These are phyloP conservation scores for Branchinecta sandiegonensis DNA, from an alignment of 2,888 invertebrate genomes.

Conservation along the genomic window DNA sequence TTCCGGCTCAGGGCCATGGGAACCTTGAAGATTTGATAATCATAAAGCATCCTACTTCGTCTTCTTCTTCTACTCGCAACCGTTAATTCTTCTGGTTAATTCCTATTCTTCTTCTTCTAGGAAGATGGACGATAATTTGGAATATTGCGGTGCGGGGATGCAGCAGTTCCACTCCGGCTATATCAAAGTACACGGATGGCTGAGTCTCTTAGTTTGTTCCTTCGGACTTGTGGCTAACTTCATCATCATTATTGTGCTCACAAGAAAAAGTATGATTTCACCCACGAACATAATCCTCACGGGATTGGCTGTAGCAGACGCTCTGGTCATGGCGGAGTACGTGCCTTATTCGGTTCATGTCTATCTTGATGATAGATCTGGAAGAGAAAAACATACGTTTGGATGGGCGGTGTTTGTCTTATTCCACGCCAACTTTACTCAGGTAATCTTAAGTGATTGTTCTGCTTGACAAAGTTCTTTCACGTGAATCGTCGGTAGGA, in stretches of 20 bases:
- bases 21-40: too few species aligned
- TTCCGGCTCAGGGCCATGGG: too few species aligned
- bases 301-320: constrained; percentile 70
- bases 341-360: constrained; percentile 56
- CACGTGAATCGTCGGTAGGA: too few species aligned
- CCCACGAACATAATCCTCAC: constrained; percentile 76
- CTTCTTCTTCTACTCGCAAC: too few species aligned
- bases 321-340: constrained; percentile 77
- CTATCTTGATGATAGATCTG: constrained; percentile 34
- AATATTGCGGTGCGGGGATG: constrained; percentile 22
- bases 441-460: constrained; percentile 27
- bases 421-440: constrained; percentile 66
- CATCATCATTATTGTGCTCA: constrained; percentile 70
- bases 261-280: constrained; percentile 48
- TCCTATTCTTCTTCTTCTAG: too few species aligned
- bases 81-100: too few species aligned
- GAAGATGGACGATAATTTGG: too few species aligned
- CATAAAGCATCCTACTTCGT: too few species aligned
- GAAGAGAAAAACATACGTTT: constrained; percentile 46
- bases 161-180: constrained; percentile 38
- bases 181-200: constrained; percentile 57
- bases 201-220: constrained; percentile 64
- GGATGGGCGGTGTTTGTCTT: constrained; percentile 56
- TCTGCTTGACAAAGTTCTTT: not conserved
- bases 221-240: constrained; percentile 76